Conservation (phyloP, 2,888 invertebrate genomes). For the Diploptera punctata region DNA sequence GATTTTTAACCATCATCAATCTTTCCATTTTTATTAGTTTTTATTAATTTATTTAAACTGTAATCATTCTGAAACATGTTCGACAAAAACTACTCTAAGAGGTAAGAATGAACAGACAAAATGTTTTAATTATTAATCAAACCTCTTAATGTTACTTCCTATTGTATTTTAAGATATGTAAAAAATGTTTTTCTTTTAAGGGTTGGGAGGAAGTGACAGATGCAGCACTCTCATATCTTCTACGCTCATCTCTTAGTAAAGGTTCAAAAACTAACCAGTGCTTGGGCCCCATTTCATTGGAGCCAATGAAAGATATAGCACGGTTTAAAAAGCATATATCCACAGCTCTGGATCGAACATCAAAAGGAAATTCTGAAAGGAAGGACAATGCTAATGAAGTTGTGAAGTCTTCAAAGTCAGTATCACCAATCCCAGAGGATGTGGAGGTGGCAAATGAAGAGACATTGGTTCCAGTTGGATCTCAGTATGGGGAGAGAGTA, state of each 20-base stretch:
- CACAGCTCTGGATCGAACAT: constrained; percentile 53
- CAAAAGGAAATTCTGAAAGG: constrained; percentile 49
- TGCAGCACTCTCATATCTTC: constrained; percentile 67
- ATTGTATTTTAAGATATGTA: not conserved
- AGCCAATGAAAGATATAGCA: constrained; percentile 50
- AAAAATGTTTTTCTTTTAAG: constrained; percentile 57
- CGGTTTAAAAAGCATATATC: constrained; percentile 56
- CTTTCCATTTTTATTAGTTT: too few species aligned
- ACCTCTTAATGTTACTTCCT: too few species aligned
- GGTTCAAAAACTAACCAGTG: constrained; percentile 68
- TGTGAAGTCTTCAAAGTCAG: not conserved
- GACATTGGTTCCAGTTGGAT: constrained; percentile 26
- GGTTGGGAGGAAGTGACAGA: constrained; percentile 83
- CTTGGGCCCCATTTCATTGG: constrained; percentile 54
- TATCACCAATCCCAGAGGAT: constrained; percentile 35
- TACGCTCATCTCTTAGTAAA: constrained; percentile 68
- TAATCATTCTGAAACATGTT: too few species aligned
- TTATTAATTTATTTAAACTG: too few species aligned
- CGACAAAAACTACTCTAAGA: too few species aligned
- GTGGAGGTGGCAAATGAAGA: constrained; percentile 26
- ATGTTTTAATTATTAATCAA: too few species aligned
- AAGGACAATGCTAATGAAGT: not conserved
- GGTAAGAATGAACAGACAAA: too few species aligned
- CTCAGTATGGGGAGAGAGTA: constrained; percentile 33
- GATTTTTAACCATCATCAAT: too few species aligned